A percentile compares a stretch with the other conserved stretches of the same genome.
phyloP scores from a whole-genome alignment of 2,888 invertebrate genomes.

The Ormyrus nitidulus region DNA sequence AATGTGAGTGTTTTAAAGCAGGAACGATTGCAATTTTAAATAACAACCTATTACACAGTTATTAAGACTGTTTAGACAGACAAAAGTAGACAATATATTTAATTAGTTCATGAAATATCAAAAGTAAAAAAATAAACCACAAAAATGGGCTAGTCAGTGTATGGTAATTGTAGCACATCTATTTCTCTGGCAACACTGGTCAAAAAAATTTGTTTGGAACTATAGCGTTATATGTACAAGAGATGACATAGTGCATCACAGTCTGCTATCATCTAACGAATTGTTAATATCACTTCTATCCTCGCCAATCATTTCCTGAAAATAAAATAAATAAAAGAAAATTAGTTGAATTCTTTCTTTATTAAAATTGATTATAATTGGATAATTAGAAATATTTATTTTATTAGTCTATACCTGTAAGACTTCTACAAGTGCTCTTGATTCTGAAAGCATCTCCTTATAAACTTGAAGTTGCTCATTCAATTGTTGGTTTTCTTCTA shows the following conservation, averaged over 20 bases:
- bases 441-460: constrained; percentile 86
- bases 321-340: constrained; percentile 56
- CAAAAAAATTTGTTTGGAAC: constrained; percentile 16
- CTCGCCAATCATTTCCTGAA: constrained; percentile 82
- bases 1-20: constrained; percentile 11
- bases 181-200: constrained; percentile 26
- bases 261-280: constrained; percentile 69
- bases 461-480: constrained; percentile 82
- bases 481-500: constrained; percentile 83
- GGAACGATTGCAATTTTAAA: constrained; percentile 25
- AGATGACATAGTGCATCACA: constrained; percentile 42
- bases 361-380: too few species aligned
- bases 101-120: background rate
- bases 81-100: too few species aligned
- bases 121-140: constrained; percentile 29
- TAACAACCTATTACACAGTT: too few species aligned
- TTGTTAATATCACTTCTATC: constrained; percentile 75
- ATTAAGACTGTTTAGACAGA: too few species aligned
- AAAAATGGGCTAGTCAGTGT: constrained; percentile 43
- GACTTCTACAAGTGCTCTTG: constrained; percentile 85
- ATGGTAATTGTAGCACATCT: background rate
- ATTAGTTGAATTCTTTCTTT: background rate
- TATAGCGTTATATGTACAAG: constrained; percentile 48
- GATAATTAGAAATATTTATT: background rate
- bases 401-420: constrained; percentile 78